Percentiles rank a stretch among this genome's conserved stretches.
phyloP scores from a whole-genome alignment of 2,888 invertebrate genomes.

The Hybos culiciformis region DNA sequence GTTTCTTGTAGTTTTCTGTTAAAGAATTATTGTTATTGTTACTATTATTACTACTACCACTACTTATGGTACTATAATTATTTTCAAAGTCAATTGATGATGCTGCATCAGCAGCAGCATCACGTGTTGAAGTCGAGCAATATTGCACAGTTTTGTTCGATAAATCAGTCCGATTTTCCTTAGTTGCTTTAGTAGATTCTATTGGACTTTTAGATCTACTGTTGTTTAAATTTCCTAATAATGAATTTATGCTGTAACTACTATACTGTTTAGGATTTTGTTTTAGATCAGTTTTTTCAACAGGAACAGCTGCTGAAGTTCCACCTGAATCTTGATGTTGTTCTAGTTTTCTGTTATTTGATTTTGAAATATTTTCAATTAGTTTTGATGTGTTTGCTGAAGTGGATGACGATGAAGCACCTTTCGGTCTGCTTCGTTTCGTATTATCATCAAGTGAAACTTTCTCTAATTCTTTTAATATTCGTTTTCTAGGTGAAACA shows the following conservation, averaged over 20 bases:
- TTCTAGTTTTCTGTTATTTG: background rate
- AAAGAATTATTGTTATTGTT: too few relatives aligned
- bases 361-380: slow-evolving; percentile 26
- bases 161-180: background rate
- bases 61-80: too few relatives aligned
- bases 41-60: too few relatives aligned
- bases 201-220: background rate
- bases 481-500: slow-evolving; percentile 71
- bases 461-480: slow-evolving; percentile 67
- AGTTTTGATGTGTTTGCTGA: slow-evolving; percentile 23
- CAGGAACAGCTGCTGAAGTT: slow-evolving; percentile 7
- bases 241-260: slow-evolving; percentile 75
- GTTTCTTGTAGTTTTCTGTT: too few relatives aligned
- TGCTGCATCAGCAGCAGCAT: too few relatives aligned
- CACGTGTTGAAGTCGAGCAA: too few relatives aligned
- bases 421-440: slow-evolving; percentile 43
- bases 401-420: too few relatives aligned
- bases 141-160: background rate
- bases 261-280: slow-evolving; percentile 39
- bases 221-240: slow-evolving; percentile 44
- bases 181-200: background rate
- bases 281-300: background rate
- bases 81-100: background rate
- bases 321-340: slow-evolving; percentile 7
- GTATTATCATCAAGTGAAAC: slow-evolving; percentile 50